These are phyloP conservation scores for Netelia fuscicornis DNA, from an alignment of 2,888 invertebrate species.

Conservation along the genomic window DNA sequence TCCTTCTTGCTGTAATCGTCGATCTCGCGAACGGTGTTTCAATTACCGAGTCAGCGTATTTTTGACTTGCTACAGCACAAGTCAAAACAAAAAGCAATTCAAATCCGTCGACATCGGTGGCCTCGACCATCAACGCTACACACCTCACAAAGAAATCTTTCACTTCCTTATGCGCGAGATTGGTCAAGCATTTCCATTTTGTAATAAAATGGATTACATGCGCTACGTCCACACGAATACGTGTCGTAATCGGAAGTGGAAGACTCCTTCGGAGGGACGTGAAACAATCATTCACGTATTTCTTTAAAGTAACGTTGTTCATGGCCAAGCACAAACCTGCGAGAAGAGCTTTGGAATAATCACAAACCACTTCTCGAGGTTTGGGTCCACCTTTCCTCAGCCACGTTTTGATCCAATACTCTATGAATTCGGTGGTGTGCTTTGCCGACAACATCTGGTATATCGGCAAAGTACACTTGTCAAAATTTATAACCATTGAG, in stretches of 20 bases:
- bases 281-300: conserved; percentile 37
- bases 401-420: conserved; percentile 46
- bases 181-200: conserved; percentile 56
- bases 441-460: conserved; percentile 48
- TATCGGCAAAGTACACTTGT: background rate
- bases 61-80: conserved; percentile 25
- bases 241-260: background rate
- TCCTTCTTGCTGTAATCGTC: background rate
- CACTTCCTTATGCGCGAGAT: conserved; percentile 25
- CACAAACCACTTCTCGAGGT: conserved; percentile 40
- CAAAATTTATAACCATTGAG: conserved; percentile 27
- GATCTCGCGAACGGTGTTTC: background rate
- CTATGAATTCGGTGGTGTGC: conserved; percentile 51
- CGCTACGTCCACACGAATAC: conserved; percentile 62
- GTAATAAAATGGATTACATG: conserved; percentile 62
- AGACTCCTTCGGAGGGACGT: background rate
- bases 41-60: background rate
- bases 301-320: conserved; percentile 51
- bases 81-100: conserved; percentile 14
- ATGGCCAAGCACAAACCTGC: conserved; percentile 47
- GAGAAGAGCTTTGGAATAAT: conserved; percentile 52
- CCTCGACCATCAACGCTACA: conserved; percentile 44
- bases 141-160: conserved; percentile 62
- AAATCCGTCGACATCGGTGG: conserved; percentile 2
- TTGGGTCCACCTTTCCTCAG: conserved; percentile 24